Base-by-base conservation (phyloP, 2,797 vertebrate species). In the Alouatta caraya region DNA sequence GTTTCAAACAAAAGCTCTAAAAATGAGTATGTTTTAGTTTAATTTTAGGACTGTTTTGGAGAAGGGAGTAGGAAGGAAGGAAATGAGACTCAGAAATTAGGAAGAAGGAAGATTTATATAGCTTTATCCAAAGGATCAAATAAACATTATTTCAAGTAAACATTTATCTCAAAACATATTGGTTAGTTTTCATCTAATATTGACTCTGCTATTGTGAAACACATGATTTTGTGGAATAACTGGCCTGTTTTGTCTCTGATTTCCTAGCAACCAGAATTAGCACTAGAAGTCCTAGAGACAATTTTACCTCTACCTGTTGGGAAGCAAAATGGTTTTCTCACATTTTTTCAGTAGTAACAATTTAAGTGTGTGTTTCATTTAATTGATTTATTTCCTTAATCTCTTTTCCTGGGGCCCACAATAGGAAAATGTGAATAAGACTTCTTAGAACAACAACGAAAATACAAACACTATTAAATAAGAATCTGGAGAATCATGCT, bases 51-150 rank as follows among this genome's bases (percentile, higher is more conserved):
- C 30, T 9, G 28, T 48, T 88, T 92, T 73, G 13, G 70, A 73
- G 24, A 91, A 91, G 4, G 1, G 22, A 88, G 52, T 88, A n/a
- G 92, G 52, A 96, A 97, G 72, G 85, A 96, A 96, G 96, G 55
- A 96, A 96, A 72, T 83, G 28, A 59, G 67, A 64, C 39, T 81
- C 50, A 79, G 59, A 82, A 89, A 89, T 93, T 79, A 75, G 19
- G 48, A 24, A 88, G 17, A 7, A 93, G 13, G 24, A 85, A 48
- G n/a, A 87, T 90, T 96, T 73, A 78, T 91, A 33, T 57, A 61
- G 80, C 22, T 91, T 59, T 91, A 46, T 30, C 44, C 9, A 61
- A 90, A 92, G 44, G 94, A 78, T 91, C 14, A 84, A 48, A 85
- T 52, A 75, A 39, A 88, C 24, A 46, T 14, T 57, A 67, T 88